A percentile compares a stretch with the other conserved stretches of the same genome.
phyloP scores from a whole-genome alignment of 2,113 vertebrate species.

The Jacana jacana region DNA sequence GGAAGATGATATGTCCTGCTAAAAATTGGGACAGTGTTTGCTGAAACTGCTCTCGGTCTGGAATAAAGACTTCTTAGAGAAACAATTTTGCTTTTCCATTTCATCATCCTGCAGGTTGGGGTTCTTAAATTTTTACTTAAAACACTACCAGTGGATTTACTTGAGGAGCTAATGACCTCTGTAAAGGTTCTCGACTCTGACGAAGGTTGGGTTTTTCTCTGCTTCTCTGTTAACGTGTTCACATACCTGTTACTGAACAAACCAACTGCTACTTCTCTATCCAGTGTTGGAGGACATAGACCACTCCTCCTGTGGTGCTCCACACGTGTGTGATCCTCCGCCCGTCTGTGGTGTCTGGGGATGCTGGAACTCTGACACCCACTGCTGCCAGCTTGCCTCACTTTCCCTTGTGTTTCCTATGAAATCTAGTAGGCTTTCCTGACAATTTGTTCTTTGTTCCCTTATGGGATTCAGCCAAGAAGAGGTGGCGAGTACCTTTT shows the following conservation, averaged over 20 bases:
- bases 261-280: not conserved
- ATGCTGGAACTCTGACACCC: not conserved
- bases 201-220: not conserved
- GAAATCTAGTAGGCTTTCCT: not conserved
- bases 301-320: not conserved
- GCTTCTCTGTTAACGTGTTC: not conserved
- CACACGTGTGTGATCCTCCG: not conserved
- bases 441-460: not conserved
- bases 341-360: not conserved
- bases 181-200: not conserved
- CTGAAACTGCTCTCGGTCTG: not conserved
- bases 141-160: slow-evolving; percentile 13
- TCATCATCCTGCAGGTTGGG: not conserved
- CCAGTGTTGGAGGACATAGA: not conserved
- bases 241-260: not conserved
- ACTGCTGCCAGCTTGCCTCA: not conserved
- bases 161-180: not conserved
- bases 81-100: not conserved
- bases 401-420: not conserved
- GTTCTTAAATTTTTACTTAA: not conserved
- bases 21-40: not conserved
- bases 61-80: not conserved
- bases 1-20: not conserved
- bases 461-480: not conserved
- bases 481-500: not conserved